Conservation (phyloP, 2,113 vertebrate species). For the Microtus pennsylvanicus region DNA sequence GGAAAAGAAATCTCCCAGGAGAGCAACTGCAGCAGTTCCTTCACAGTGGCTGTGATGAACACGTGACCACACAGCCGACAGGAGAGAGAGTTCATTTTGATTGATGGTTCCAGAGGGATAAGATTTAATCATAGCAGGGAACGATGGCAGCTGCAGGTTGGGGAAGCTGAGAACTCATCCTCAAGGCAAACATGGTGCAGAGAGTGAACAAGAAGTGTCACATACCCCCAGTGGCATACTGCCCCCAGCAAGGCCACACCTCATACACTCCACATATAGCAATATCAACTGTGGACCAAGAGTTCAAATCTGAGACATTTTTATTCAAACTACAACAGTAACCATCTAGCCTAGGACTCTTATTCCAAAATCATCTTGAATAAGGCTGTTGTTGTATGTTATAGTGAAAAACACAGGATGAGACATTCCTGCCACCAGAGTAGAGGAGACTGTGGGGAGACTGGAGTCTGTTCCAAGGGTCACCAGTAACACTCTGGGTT, state of each 20-base stretch:
- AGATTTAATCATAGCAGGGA: neutral
- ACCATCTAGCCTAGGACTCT: neutral
- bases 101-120: neutral
- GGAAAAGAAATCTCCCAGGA: neutral
- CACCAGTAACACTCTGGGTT: neutral
- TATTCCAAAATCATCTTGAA: neutral
- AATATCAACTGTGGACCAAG: neutral
- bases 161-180: neutral
- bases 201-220: neutral
- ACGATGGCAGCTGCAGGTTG: no score
- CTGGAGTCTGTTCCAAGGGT: neutral
- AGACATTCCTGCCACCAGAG: neutral
- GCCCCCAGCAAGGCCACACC: neutral
- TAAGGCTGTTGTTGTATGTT: neutral
- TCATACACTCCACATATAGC: neutral
- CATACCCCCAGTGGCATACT: no score
- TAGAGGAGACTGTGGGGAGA: neutral
- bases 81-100: neutral
- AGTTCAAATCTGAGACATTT: neutral
- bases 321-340: neutral
- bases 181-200: neutral
- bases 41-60: neutral
- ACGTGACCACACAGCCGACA: neutral
- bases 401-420: neutral
- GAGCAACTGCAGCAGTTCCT: neutral